Percentiles rank a stretch among this genome's conserved stretches.
These are phyloP conservation scores for Baccha elongata DNA, from an alignment of 2,888 invertebrate species.

Conservation along the genomic window DNA sequence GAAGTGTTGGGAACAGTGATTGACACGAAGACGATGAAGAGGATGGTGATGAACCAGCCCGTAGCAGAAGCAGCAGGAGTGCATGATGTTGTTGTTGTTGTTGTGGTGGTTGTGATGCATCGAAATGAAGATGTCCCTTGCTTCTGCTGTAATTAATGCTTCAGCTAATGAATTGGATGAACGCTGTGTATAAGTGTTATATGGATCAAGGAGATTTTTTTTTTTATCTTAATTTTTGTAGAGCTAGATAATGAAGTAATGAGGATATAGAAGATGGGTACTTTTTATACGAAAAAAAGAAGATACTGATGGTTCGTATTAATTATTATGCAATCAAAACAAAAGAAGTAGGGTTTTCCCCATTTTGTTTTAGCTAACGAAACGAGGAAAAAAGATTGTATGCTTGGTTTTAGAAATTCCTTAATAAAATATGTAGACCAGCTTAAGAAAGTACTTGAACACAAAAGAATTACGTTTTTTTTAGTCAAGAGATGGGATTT, in stretches of 20 bases:
- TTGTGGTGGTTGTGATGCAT: neutral
- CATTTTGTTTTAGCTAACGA: neutral
- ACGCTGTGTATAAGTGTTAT: constrained; percentile 1
- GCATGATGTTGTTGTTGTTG: neutral
- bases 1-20: constrained; percentile 21
- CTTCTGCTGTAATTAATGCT: constrained; percentile 55
- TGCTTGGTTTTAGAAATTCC: too few relatives aligned
- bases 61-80: neutral
- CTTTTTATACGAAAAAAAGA: neutral
- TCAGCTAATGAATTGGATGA: constrained; percentile 63
- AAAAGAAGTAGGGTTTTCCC: neutral
- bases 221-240: neutral
- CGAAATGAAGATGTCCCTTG: constrained; percentile 6
- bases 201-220: neutral
- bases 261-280: constrained; percentile 1
- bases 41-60: constrained; percentile 3
- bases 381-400: too few relatives aligned
- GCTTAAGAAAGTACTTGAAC: too few relatives aligned
- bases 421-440: too few relatives aligned
- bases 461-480: too few relatives aligned
- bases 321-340: constrained; percentile 22
- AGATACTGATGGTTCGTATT: constrained; percentile 25
- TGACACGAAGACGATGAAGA: constrained; percentile 8
- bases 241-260: constrained; percentile 10
- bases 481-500: too few relatives aligned